These are phyloP conservation scores for Trissoscelio sp. DNA, from an alignment of 2,888 invertebrate species.

Conservation along the genomic window DNA sequence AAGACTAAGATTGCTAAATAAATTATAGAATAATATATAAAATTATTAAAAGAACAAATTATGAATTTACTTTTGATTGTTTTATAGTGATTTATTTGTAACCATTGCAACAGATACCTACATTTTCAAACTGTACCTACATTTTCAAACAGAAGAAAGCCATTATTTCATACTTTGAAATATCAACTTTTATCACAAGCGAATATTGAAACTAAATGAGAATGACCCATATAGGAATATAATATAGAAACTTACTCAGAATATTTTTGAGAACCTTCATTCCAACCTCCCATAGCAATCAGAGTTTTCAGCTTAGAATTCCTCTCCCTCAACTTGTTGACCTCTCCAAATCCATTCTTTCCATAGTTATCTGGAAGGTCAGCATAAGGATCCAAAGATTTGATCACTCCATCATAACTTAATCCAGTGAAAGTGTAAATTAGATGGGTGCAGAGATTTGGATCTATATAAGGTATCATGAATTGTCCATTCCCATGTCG, in stretches of 20 bases:
- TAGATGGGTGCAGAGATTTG: slow-evolving; percentile 89
- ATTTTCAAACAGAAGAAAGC: too few relatives aligned
- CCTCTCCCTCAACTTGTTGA: slow-evolving; percentile 84
- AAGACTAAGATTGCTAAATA: too few relatives aligned
- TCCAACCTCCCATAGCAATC: slow-evolving; percentile 88
- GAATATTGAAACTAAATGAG: too few relatives aligned
- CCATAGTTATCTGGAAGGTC: slow-evolving; percentile 85
- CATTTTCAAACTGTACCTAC: too few relatives aligned
- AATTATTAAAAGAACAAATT: too few relatives aligned
- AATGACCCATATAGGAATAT: too few relatives aligned
- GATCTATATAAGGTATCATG: slow-evolving; percentile 87
- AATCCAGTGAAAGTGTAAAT: slow-evolving; percentile 90
- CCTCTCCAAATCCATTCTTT: slow-evolving; percentile 83
- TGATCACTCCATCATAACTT: slow-evolving; percentile 83
- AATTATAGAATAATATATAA: too few relatives aligned
- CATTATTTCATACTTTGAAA: too few relatives aligned
- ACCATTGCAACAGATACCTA: too few relatives aligned
- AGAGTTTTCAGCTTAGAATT: slow-evolving; percentile 86
- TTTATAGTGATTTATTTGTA: too few relatives aligned
- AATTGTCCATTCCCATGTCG: slow-evolving; percentile 87
- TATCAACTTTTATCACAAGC: too few relatives aligned
- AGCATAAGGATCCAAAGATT: slow-evolving; percentile 86
- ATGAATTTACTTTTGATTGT: too few relatives aligned
- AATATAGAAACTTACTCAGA: slow-evolving; percentile 87
- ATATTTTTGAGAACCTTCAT: slow-evolving; percentile 86